Base-by-base conservation (phyloP, 2,797 vertebrate species). In the Petrocephalus sullivani region DNA sequence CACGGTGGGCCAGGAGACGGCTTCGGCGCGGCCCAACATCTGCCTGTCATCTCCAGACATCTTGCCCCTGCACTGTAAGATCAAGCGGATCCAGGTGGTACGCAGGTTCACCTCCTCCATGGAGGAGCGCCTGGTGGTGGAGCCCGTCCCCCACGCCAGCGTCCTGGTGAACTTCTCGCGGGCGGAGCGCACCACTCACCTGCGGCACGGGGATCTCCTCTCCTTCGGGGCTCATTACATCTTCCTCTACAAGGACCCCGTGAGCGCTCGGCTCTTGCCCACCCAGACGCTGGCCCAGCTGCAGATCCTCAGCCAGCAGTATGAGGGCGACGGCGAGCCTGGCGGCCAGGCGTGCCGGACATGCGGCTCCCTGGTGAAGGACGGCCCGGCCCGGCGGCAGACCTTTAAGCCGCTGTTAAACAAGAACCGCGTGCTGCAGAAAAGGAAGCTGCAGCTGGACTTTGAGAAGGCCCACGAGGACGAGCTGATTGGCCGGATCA, bases 1-100 rank as follows among this genome's bases (percentile, higher is more conserved):
- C 95, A 98, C 97, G 0, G 97, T 99, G 23, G 98, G 98, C 87
- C 97, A 97, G 94, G 96, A 98, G 93, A 99, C 97, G 0, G 97
- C 97, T 0, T 97, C 97, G 9, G 97, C 97, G 89, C 96, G 97
- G 21, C 97, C 98, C 85, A 98, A 97, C 94, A 98, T 99, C 95
- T 98, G 96, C 94, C 95, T 99, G 82, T 97, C 97, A 0, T 98
- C 98, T 7, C 98, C 98, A 0, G 98, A 98, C 93, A 97, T 99
- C 93, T 94, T 99, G 87, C 97, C 98, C 0, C 96, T 98, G 90
- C 98, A 99, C 95, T 99, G 98, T 93, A 95, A 95, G 91, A 94
- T 96, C 85, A 94, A 93, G 89, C 92, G 92, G 84, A 88, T 91
- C 37, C 91, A 49, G 54, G 84, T 88, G 1, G 0, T 92, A 0